A percentile compares a stretch with the other conserved stretches of the same genome.
These are phyloP conservation scores for Drosophila cognata DNA, from an alignment of 2,888 invertebrate species.

Conservation along the genomic window DNA sequence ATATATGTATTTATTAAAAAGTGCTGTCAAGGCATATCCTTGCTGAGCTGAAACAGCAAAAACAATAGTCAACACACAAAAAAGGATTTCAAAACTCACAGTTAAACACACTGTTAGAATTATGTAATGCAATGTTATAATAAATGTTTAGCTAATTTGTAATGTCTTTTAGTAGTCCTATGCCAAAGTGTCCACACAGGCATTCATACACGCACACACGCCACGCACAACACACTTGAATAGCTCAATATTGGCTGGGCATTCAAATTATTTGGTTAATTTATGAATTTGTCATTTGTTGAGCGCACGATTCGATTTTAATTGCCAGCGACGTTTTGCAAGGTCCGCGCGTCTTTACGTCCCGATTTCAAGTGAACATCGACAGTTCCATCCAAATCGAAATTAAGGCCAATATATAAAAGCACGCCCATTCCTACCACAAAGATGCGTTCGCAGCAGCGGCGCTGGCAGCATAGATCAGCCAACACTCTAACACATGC, in stretches of 20 bases:
- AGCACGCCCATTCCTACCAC: constrained; percentile 71
- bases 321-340: constrained; percentile 74
- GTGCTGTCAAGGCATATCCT: constrained; percentile 55
- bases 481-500: constrained; percentile 30
- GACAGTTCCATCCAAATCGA: constrained; percentile 84
- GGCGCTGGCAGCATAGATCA: constrained; percentile 50
- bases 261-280: constrained; percentile 27
- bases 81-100: constrained; percentile 56
- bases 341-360: constrained; percentile 85
- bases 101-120: constrained; percentile 35
- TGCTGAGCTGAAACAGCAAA: constrained; percentile 34
- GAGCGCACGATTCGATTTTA: constrained; percentile 64
- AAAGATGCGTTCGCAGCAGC: constrained; percentile 64
- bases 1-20: background rate
- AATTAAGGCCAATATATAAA: constrained; percentile 82
- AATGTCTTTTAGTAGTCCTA: constrained; percentile 21
- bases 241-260: constrained; percentile 20
- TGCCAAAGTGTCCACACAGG: constrained; percentile 25
- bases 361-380: constrained; percentile 85
- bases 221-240: constrained; percentile 11
- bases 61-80: constrained; percentile 8
- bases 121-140: constrained; percentile 37
- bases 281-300: constrained; percentile 52
- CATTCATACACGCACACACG: constrained; percentile 15
- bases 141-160: constrained; percentile 3